These are phyloP conservation scores for Hirtodrosophila cameraria DNA, from an alignment of 2,888 invertebrate genomes.

Conservation along the genomic window DNA sequence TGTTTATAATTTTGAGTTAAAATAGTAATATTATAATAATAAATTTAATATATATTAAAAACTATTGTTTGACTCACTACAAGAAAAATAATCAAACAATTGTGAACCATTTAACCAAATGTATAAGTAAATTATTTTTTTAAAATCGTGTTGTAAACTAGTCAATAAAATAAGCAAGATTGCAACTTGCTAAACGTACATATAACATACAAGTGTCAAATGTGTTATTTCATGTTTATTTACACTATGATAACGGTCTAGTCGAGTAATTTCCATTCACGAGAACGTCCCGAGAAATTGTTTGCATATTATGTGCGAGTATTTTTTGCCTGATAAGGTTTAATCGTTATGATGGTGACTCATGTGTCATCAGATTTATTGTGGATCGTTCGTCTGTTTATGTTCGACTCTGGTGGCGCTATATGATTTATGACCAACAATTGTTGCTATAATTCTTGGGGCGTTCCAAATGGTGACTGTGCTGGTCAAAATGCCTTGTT, in stretches of 20 bases:
- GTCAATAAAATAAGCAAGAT: constrained; percentile 43
- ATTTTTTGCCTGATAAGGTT: constrained; percentile 36
- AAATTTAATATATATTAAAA: constrained; percentile 10
- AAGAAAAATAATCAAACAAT: constrained; percentile 7
- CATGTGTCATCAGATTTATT: constrained; percentile 16
- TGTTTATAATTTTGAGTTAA: constrained; percentile 18
- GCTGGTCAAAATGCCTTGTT: neutral
- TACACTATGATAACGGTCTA: neutral
- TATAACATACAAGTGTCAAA: neutral
- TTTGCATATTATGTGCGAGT: constrained; percentile 11
- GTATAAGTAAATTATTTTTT: constrained; percentile 42
- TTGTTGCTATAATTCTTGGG: neutral
- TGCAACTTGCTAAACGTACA: constrained; percentile 42
- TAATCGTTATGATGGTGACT: constrained; percentile 20
- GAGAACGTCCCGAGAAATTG: neutral
- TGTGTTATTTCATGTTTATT: constrained; percentile 1
- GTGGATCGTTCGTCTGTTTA: constrained; percentile 17
- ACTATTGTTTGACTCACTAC: constrained; percentile 6
- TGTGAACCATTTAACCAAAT: constrained; percentile 8
- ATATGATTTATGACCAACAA: constrained; percentile 21
- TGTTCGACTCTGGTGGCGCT: neutral
- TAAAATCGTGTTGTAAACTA: constrained; percentile 35
- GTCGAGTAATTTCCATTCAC: constrained; percentile 20
- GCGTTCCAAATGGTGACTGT: neutral
- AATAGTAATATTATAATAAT: too few species aligned